Conservation (phyloP, 2,113 vertebrate genomes). For the Stictonetta naevosa region DNA sequence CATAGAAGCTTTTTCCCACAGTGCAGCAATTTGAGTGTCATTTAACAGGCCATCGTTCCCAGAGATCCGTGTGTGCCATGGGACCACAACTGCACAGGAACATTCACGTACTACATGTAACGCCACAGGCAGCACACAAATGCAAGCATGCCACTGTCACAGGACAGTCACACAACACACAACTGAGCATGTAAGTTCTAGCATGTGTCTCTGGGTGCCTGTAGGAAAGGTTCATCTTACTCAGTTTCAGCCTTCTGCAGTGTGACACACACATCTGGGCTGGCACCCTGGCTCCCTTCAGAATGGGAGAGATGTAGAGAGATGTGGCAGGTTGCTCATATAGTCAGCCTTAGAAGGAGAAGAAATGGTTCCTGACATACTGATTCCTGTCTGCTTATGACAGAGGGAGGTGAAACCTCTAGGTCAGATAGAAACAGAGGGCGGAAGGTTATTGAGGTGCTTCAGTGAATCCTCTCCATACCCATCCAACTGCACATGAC, state of each 20-base stretch:
- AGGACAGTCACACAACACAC: neutral
- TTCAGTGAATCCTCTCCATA: neutral
- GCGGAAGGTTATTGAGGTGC: neutral
- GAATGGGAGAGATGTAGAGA: neutral
- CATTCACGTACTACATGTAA: too few relatives aligned
- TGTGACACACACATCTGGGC: neutral
- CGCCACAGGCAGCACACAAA: neutral
- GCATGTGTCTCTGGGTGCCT: neutral
- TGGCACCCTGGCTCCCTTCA: neutral
- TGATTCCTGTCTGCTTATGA: neutral
- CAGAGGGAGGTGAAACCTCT: neutral
- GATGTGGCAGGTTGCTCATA: rapidly evolving
- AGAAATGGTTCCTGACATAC: neutral
- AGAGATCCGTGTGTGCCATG: rapidly evolving
- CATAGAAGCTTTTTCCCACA: neutral
- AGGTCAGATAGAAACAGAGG: neutral
- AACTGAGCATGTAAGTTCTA: neutral
- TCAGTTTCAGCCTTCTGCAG: neutral
- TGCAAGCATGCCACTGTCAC: neutral
- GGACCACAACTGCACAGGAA: neutral
- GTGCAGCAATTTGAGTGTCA: neutral
- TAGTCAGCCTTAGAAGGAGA: neutral
- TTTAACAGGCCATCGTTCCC: neutral
- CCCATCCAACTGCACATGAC: neutral
- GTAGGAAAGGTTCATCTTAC: neutral